Percentiles rank a stretch among this genome's conserved stretches.
Conservation (phyloP, 2,113 vertebrate genomes). For the Synodontis membranacea region DNA sequence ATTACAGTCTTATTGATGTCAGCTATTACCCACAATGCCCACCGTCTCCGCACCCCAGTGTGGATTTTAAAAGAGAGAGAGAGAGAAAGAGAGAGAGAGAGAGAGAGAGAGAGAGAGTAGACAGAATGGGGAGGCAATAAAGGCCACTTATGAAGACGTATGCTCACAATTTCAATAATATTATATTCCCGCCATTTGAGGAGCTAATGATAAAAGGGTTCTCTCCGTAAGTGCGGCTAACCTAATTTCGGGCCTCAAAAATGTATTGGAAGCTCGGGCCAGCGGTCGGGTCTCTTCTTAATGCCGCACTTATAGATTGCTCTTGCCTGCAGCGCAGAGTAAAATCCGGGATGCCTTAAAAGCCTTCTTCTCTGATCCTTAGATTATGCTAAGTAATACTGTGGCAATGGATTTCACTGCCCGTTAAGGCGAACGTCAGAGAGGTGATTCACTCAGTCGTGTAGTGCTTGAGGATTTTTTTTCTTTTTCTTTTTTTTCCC, state of each 20-base stretch:
- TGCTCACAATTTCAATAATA: slow-evolving; percentile 75
- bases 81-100: neutral
- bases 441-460: slow-evolving; percentile 20
- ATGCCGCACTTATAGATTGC: slow-evolving; percentile 62
- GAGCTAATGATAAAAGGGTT: slow-evolving; percentile 64
- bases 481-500: neutral
- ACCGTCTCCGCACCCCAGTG: slow-evolving; percentile 61
- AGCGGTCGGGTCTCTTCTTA: slow-evolving; percentile 58
- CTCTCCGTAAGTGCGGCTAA: slow-evolving; percentile 64
- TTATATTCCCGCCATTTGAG: slow-evolving; percentile 70
- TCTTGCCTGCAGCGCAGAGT: slow-evolving; percentile 49
- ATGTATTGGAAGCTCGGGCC: slow-evolving; percentile 56
- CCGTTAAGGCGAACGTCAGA: slow-evolving; percentile 24
- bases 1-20: slow-evolving; percentile 77
- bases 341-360: slow-evolving; percentile 46
- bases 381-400: slow-evolving; percentile 48
- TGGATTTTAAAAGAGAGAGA: slow-evolving; percentile 55
- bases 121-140: slow-evolving; percentile 66
- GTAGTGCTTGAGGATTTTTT: neutral
- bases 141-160: slow-evolving; percentile 71
- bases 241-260: slow-evolving; percentile 63
- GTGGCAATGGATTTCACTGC: slow-evolving; percentile 45
- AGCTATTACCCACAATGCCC: slow-evolving; percentile 72
- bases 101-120: neutral
- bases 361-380: slow-evolving; percentile 47